Evolutionary conservation across 1,140 invertebrate genomes (phyloP).

Genomic region (Mactra quadrangularis): DNA sequence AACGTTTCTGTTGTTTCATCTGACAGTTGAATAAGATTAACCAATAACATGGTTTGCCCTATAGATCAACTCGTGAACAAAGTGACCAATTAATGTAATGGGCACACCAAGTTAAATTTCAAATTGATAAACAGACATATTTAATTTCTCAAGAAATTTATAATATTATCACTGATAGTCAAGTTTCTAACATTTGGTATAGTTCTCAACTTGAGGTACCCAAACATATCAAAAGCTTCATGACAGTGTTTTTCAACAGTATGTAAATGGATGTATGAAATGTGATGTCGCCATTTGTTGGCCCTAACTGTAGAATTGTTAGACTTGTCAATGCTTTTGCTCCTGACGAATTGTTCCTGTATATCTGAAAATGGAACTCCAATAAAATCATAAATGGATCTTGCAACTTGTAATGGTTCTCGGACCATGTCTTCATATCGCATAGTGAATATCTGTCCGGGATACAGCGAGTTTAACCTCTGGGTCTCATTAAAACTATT

Average conservation of each 20-base stretch:
- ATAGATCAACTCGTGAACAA: too few species aligned
- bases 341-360: background rate
- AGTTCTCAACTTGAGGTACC: background rate
- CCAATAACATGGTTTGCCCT: too few species aligned
- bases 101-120: too few species aligned
- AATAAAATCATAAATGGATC: constrained; percentile 16
- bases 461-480: background rate
- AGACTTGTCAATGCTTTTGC: too few species aligned
- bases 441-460: constrained; percentile 2
- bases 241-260: background rate
- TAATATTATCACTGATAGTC: too few species aligned
- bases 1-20: too few species aligned
- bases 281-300: background rate
- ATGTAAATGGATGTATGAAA: background rate
- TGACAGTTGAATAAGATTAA: too few species aligned
- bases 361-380: background rate
- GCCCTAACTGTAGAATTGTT: background rate
- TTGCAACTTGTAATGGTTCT: background rate
- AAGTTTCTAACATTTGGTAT: too few species aligned
- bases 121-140: too few species aligned
- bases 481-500: background rate
- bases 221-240: background rate
- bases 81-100: too few species aligned
- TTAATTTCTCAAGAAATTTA: too few species aligned
- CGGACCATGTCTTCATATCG: constrained; percentile 27